Evolutionary conservation across 2,888 invertebrate species (phyloP).

Genomic region (Neoascia interrupta): DNA sequence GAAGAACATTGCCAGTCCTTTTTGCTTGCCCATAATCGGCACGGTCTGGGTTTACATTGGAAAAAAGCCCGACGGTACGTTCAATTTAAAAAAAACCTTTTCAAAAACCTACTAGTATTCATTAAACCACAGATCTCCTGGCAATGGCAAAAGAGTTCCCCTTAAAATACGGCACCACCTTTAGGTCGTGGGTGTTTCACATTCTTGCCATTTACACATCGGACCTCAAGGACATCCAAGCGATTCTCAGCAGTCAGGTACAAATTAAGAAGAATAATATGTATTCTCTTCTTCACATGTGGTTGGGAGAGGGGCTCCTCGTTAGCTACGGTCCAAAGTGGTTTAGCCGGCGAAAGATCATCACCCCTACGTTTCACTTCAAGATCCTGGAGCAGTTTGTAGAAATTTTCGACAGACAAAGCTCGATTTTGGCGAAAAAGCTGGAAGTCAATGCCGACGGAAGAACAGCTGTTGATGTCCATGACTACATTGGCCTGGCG

Average conservation of each 20-base stretch:
- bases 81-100: too few relatives aligned
- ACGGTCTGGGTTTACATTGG: slow-evolving; percentile 55
- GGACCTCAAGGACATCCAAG: slow-evolving; percentile 81
- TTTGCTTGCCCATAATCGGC: slow-evolving; percentile 59
- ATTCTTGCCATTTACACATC: slow-evolving; percentile 70
- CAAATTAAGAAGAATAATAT: slow-evolving; percentile 75
- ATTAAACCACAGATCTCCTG: slow-evolving; percentile 45
- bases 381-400: slow-evolving; percentile 88
- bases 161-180: slow-evolving; percentile 55
- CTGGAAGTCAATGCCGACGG: slow-evolving; percentile 80
- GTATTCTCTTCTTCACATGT: slow-evolving; percentile 74
- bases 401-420: slow-evolving; percentile 85
- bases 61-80: slow-evolving; percentile 58
- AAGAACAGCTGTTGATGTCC: slow-evolving; percentile 81
- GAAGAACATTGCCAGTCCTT: slow-evolving; percentile 49
- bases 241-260: slow-evolving; percentile 76
- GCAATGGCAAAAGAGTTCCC: slow-evolving; percentile 42
- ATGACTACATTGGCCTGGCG: slow-evolving; percentile 83
- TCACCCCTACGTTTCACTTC: slow-evolving; percentile 90
- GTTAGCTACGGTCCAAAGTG: slow-evolving; percentile 81
- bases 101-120: neutral
- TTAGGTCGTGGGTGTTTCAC: slow-evolving; percentile 62
- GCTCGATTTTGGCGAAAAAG: slow-evolving; percentile 82
- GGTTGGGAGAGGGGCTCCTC: slow-evolving; percentile 77
- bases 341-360: slow-evolving; percentile 85